Conservation (phyloP, 1,140 invertebrate genomes). For the Globodera rostochiensis region DNA sequence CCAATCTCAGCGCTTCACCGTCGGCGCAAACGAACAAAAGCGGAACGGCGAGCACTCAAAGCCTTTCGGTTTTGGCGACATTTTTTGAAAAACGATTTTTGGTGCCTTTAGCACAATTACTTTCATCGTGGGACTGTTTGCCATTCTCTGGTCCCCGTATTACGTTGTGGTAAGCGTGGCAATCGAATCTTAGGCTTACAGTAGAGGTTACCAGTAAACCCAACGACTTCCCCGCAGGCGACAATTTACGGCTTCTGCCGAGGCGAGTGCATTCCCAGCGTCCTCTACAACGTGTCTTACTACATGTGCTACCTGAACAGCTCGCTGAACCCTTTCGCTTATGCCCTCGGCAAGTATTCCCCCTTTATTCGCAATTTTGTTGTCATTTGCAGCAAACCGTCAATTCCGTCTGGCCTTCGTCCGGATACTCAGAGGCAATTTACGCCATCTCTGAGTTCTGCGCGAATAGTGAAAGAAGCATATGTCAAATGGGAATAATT, state of each 20-base stretch:
- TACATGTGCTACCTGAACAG: slow-evolving; percentile 98
- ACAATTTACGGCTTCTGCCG: slow-evolving; percentile 64
- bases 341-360: slow-evolving; percentile 74
- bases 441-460: slow-evolving; percentile 14
- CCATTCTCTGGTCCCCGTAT: slow-evolving; percentile 65
- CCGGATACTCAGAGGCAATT: slow-evolving; percentile 75
- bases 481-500: no score
- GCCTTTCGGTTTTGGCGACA: slow-evolving; percentile 58
- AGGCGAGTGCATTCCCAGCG: slow-evolving; percentile 60
- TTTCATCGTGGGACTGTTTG: slow-evolving; percentile 64
- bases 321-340: slow-evolving; percentile 97
- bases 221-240: slow-evolving; percentile 39
- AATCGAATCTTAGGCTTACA: slow-evolving; percentile 9
- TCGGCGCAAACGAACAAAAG: slow-evolving; percentile 60
- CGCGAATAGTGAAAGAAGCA: no score
- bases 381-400: slow-evolving; percentile 77
- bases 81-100: slow-evolving; percentile 34
- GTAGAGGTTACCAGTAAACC: no score
- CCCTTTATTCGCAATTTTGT: not conserved
- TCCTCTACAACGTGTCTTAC: slow-evolving; percentile 72
- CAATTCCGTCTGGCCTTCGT: slow-evolving; percentile 99
- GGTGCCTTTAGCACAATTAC: slow-evolving; percentile 62
- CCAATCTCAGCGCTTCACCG: slow-evolving; percentile 59
- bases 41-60: slow-evolving; percentile 63
- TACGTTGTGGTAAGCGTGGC: slow-evolving; percentile 59